A percentile compares a stretch with the other conserved stretches of the same genome.
Conservation (phyloP, 2,797 vertebrate genomes). For the Clamator glandarius region DNA sequence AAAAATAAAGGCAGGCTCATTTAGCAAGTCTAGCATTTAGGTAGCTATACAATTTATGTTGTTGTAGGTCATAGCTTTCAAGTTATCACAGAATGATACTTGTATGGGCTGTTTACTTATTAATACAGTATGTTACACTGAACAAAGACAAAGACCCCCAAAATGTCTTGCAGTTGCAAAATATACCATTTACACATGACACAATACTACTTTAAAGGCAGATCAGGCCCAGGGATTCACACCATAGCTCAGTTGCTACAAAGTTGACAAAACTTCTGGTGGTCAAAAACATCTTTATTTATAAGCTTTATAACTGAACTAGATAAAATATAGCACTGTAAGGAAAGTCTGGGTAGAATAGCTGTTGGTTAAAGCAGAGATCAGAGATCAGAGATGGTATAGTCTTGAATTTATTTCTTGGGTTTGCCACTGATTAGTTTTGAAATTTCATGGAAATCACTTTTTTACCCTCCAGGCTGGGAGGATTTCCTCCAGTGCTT, state of each 20-base stretch:
- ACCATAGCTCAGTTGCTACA: not conserved
- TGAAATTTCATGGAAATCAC: not conserved
- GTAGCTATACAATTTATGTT: conserved; percentile 33
- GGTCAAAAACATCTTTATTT: not conserved
- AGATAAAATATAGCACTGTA: not conserved
- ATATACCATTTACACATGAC: not conserved
- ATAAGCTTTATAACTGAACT: not conserved
- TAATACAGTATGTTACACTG: not conserved
- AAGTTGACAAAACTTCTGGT: not conserved
- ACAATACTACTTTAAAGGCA: not conserved
- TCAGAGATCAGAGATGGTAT: fast-evolving
- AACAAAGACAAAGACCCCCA: conserved; percentile 40
- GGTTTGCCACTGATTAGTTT: not conserved
- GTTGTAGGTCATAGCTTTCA: conserved; percentile 43
- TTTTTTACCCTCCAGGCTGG: not conserved
- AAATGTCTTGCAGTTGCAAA: not conserved
- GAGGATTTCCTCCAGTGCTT: not conserved
- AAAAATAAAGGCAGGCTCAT: conserved; percentile 57
- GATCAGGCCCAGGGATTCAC: not conserved
- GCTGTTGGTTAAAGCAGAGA: not conserved
- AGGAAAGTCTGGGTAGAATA: not conserved
- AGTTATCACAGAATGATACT: not conserved
- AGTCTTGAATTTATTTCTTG: not conserved
- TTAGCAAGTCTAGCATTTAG: conserved; percentile 35
- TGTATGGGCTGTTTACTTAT: not conserved